Evolutionary conservation across 2,113 vertebrate species (phyloP).

Genomic region (Nipponia nippon): DNA sequence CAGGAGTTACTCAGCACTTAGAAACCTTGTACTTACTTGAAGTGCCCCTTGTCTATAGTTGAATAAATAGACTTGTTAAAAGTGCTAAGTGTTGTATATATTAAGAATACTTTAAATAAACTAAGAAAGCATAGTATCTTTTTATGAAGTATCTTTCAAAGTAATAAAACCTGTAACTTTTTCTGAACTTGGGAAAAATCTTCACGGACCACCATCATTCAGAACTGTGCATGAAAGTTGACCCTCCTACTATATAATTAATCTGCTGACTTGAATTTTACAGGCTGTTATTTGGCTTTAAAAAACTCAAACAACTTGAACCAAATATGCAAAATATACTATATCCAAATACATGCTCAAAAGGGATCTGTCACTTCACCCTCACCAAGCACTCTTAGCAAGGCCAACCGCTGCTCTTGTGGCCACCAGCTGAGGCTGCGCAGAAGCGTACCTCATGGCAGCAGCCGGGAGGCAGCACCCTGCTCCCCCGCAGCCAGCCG

Average conservation of each 20-base stretch:
- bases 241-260: background rate
- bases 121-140: background rate
- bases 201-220: background rate
- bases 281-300: background rate
- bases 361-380: background rate
- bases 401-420: accelerated
- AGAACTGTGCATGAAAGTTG: background rate
- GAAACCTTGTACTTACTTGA: background rate
- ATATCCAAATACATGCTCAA: background rate
- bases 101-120: background rate
- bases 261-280: background rate
- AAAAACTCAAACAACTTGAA: background rate
- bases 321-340: background rate
- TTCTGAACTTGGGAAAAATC: background rate
- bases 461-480: background rate
- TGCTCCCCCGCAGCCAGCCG: accelerated
- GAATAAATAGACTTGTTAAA: background rate
- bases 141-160: background rate
- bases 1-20: background rate
- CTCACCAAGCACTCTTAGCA: background rate
- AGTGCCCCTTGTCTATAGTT: background rate
- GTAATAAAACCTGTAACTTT: background rate
- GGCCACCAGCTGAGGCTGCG: background rate
- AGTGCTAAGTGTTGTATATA: background rate
- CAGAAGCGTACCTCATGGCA: accelerated